These are phyloP conservation scores for Lerista edwardsae DNA, from an alignment of 2,797 vertebrate genomes.

Conservation along the genomic window DNA sequence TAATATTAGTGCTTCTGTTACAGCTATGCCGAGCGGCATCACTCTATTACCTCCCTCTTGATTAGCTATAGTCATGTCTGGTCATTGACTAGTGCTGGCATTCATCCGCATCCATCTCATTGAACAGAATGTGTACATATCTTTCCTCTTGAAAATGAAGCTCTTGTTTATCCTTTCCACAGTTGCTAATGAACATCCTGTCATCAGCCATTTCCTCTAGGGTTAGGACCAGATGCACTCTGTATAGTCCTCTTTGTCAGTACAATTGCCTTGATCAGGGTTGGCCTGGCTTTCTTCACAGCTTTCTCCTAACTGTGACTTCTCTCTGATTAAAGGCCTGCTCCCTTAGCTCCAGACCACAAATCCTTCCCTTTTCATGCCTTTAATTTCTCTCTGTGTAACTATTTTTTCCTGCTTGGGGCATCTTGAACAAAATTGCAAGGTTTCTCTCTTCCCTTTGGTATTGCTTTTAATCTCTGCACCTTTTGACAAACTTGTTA, in stretches of 20 bases:
- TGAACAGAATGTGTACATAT: conserved; percentile 41
- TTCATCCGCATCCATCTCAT: neutral
- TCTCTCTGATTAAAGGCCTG: conserved; percentile 41
- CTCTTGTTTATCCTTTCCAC: conserved; percentile 30
- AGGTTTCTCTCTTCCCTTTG: conserved; percentile 10
- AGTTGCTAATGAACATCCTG: conserved; percentile 45
- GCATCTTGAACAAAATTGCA: neutral
- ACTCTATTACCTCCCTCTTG: neutral
- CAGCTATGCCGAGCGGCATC: neutral
- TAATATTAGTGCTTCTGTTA: neutral
- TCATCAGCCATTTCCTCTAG: conserved; percentile 32
- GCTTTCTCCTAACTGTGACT: conserved; percentile 6
- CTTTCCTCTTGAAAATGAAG: conserved; percentile 40
- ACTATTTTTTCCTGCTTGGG: neutral
- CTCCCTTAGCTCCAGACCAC: conserved; percentile 11
- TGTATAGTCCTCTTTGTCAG: conserved; percentile 4
- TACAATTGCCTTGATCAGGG: neutral
- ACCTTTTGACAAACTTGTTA: conserved; percentile 3
- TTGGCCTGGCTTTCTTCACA: conserved; percentile 43
- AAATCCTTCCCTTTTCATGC: neutral
- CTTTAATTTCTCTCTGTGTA: neutral
- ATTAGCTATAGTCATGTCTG: conserved; percentile 25
- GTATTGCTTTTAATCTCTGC: conserved; percentile 17
- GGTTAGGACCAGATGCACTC: conserved; percentile 24
- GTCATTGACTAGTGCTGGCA: conserved; percentile 16